phyloP scores from a whole-genome alignment of 2,797 vertebrate genomes.

The Clarias laeviceps region DNA sequence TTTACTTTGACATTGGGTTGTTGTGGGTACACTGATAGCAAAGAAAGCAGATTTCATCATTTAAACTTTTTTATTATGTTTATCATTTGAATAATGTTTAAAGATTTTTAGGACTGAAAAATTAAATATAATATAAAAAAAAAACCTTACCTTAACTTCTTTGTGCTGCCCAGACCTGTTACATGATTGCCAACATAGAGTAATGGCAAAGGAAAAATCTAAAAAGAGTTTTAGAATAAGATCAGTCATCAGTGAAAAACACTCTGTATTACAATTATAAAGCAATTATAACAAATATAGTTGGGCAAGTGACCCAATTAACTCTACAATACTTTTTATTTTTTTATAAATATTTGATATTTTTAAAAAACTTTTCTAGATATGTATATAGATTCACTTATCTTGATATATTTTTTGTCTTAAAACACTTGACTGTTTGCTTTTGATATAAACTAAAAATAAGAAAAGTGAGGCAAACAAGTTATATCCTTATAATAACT shows the following conservation, averaged over 20 bases:
- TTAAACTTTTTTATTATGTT: neutral
- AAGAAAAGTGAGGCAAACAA: neutral
- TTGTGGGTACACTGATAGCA: neutral
- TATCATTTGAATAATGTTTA: neutral
- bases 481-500: neutral
- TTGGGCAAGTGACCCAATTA: neutral
- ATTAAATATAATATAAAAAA: neutral
- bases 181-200: conserved; percentile 90
- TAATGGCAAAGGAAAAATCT: conserved; percentile 92
- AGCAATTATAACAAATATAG: neutral
- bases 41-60: neutral
- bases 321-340: neutral
- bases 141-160: conserved; percentile 89
- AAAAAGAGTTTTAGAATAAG: conserved; percentile 49
- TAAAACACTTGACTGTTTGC: no score
- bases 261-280: neutral
- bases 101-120: neutral
- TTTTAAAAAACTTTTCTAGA: neutral
- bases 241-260: neutral
- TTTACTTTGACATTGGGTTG: neutral
- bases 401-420: no score
- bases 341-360: neutral
- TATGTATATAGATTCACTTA: neutral
- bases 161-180: conserved; percentile 89
- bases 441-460: no score